phyloP scores from a whole-genome alignment of 2,113 vertebrate genomes.

The Macroglossus sobrinus region DNA sequence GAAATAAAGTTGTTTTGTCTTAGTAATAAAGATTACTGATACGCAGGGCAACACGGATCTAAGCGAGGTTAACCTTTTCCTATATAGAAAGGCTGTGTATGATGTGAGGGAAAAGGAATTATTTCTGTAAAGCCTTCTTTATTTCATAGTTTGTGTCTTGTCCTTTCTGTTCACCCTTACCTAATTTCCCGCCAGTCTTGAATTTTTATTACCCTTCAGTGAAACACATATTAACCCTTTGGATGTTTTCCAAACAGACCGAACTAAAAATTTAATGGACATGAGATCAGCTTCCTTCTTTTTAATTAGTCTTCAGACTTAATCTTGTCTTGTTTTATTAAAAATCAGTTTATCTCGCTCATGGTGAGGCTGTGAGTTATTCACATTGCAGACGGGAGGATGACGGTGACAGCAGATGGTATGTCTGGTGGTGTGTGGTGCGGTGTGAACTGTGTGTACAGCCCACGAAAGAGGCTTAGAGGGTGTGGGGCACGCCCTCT shows the following conservation, averaged over 20 bases:
- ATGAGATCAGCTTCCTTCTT: slow-evolving; percentile 24
- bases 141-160: background rate
- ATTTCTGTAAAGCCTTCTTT: background rate
- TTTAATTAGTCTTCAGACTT: slow-evolving; percentile 16
- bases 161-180: background rate
- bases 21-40: slow-evolving; percentile 65
- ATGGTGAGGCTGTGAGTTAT: background rate
- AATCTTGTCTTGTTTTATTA: slow-evolving; percentile 4
- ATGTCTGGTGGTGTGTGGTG: background rate
- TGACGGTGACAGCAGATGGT: background rate
- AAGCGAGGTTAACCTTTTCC: background rate
- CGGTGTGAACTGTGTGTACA: background rate
- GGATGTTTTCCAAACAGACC: slow-evolving; percentile 19
- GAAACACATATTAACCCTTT: background rate
- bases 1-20: slow-evolving; percentile 71
- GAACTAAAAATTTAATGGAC: background rate
- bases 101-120: background rate
- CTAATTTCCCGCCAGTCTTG: background rate
- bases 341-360: background rate
- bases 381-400: background rate
- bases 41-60: background rate
- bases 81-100: background rate
- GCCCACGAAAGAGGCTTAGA: background rate
- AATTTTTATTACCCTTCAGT: background rate
- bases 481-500: background rate